Conservation (phyloP, 2,113 vertebrate species). For the Bathybates hornii region DNA sequence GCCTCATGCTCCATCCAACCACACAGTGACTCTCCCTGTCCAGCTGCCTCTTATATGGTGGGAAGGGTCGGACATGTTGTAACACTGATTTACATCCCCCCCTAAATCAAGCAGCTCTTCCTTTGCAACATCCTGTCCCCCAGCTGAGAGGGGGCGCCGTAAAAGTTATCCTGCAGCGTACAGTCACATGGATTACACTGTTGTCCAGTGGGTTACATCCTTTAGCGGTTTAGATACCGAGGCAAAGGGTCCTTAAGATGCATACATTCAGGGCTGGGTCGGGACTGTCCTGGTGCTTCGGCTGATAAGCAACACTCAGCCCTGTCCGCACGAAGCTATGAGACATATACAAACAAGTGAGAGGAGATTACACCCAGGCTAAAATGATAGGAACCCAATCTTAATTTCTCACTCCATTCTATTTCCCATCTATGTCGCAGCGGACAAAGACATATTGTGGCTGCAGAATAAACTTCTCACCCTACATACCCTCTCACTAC, state of each 20-base stretch:
- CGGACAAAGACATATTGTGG: background rate
- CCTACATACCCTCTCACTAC: background rate
- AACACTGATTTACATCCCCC: slow-evolving; percentile 30
- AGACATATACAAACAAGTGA: background rate
- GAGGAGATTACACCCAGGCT: background rate
- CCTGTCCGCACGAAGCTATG: background rate
- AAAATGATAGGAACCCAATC: background rate
- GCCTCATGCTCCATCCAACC: background rate
- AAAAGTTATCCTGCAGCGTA: background rate
- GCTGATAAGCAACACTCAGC: background rate
- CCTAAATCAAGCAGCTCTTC: background rate
- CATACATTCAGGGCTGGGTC: background rate
- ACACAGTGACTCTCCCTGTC: background rate
- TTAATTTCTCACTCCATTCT: background rate
- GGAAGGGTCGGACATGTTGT: slow-evolving; percentile 28
- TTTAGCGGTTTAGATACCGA: background rate
- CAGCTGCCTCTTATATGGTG: slow-evolving; percentile 23
- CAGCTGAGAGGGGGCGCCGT: slow-evolving; percentile 14
- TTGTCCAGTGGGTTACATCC: background rate
- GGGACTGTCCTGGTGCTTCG: background rate
- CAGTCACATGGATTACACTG: background rate
- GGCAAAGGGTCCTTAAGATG: background rate
- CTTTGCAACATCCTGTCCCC: slow-evolving; percentile 24
- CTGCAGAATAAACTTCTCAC: background rate
- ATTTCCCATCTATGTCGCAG: background rate